Evolutionary conservation across 2,888 invertebrate species (phyloP).

Genomic region (Tinea trinotella): DNA sequence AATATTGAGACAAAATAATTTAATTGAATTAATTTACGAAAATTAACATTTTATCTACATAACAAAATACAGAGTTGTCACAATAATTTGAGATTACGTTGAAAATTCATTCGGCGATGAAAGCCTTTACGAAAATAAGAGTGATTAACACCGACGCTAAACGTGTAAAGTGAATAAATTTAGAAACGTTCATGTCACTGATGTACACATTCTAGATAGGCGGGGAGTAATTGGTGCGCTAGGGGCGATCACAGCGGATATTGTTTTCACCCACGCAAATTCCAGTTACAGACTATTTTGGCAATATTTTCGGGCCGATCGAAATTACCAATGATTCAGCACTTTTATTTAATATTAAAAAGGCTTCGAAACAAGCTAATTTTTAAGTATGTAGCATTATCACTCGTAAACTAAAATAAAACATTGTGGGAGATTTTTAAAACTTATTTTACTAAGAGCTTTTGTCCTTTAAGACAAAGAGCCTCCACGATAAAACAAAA

Average conservation of each 20-base stretch:
- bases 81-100: conserved; percentile 8
- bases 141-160: conserved; percentile 2
- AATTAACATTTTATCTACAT: conserved; percentile 5
- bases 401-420: too few species aligned
- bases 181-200: conserved; percentile 10
- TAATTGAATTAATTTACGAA: background rate
- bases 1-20: background rate
- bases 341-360: too few species aligned
- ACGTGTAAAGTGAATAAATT: conserved; percentile 14
- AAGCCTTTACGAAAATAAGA: conserved; percentile 4
- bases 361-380: too few species aligned
- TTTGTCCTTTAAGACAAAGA: too few species aligned
- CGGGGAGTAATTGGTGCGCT: conserved; percentile 31
- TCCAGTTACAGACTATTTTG: conserved; percentile 22
- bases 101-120: background rate
- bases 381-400: too few species aligned
- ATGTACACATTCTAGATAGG: conserved; percentile 6
- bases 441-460: too few species aligned
- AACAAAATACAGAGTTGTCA: background rate
- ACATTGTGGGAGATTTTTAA: too few species aligned
- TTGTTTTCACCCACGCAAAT: conserved; percentile 42
- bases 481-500: too few species aligned
- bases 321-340: too few species aligned
- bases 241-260: conserved; percentile 35
- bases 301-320: background rate